Evolutionary conservation across 2,888 invertebrate species (phyloP).

Genomic region (Diplolepis rosae): DNA sequence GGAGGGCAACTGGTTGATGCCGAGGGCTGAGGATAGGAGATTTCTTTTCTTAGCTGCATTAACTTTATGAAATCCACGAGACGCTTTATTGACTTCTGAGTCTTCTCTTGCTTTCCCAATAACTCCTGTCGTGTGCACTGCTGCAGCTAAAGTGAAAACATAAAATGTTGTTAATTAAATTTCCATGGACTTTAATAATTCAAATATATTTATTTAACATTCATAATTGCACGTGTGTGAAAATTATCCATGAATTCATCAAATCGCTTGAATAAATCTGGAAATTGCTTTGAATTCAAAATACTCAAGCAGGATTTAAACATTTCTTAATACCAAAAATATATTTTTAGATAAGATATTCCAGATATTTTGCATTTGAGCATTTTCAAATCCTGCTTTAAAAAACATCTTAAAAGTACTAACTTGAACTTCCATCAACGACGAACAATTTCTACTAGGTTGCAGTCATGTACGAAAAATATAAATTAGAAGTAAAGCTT

Average conservation of each 20-base stretch:
- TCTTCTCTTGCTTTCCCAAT: conserved; percentile 69
- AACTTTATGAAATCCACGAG: conserved; percentile 70
- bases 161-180: conserved; percentile 28
- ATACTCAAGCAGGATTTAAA: too few relatives aligned
- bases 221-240: not conserved
- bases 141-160: conserved; percentile 59
- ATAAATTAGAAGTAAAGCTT: conserved; percentile 27
- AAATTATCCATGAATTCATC: not conserved
- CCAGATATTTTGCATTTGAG: too few relatives aligned
- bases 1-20: conserved; percentile 65
- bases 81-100: conserved; percentile 70
- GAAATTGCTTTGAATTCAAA: not conserved
- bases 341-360: too few relatives aligned
- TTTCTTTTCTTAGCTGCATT: conserved; percentile 64
- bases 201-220: not conserved
- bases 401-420: not conserved
- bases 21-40: conserved; percentile 56
- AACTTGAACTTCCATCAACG: not conserved
- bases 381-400: too few relatives aligned
- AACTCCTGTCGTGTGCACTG: conserved; percentile 68
- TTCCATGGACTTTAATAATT: not conserved
- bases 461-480: conserved; percentile 7
- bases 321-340: too few relatives aligned
- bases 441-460: conserved; percentile 18
- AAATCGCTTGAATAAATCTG: not conserved